These are phyloP conservation scores for Drosophila borborema DNA, from an alignment of 2,888 invertebrate genomes.

Conservation along the genomic window DNA sequence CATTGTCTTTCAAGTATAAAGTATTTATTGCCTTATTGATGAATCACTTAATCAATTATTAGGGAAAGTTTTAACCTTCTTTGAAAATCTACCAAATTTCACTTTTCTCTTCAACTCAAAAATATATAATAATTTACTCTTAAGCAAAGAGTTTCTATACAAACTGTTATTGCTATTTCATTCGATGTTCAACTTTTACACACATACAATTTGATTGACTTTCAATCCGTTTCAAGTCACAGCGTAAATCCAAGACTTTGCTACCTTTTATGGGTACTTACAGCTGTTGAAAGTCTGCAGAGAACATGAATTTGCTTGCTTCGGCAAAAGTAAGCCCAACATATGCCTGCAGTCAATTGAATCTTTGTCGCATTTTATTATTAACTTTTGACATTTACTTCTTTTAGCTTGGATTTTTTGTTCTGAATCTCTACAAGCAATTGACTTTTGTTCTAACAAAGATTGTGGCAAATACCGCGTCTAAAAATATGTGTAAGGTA, in stretches of 20 bases:
- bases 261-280: constrained; percentile 13
- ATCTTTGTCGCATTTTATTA: constrained; percentile 48
- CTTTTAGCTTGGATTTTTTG: constrained; percentile 1
- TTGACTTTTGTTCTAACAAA: neutral
- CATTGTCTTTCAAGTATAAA: neutral
- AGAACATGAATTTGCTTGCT: constrained; percentile 27
- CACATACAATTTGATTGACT: neutral
- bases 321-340: constrained; percentile 34
- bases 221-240: constrained; percentile 2
- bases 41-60: neutral
- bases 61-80: constrained; percentile 1
- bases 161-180: neutral
- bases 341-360: constrained; percentile 36
- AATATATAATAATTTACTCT: neutral
- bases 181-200: neutral
- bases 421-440: neutral
- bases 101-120: neutral
- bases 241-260: constrained; percentile 12
- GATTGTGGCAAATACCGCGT: neutral
- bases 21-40: constrained; percentile 11
- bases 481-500: neutral
- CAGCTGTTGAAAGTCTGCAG: constrained; percentile 19
- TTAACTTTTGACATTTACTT: constrained; percentile 28
- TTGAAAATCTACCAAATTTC: neutral
- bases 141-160: neutral